Evolutionary conservation across 2,888 invertebrate species (phyloP).

Genomic region (Ryuthela nishihirai): DNA sequence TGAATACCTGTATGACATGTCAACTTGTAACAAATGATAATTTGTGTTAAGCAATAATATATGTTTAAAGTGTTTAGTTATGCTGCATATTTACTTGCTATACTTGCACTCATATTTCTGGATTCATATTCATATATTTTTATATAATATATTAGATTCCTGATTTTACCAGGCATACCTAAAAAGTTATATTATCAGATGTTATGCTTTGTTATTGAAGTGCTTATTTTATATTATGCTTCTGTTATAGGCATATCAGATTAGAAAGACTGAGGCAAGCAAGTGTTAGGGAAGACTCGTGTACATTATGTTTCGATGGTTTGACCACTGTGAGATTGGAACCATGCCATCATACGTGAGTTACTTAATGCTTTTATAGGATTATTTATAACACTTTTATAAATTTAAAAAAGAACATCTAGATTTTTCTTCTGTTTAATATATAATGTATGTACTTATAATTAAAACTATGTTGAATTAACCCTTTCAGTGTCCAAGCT

Average conservation of each 20-base stretch:
- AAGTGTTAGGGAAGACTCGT: constrained; percentile 75
- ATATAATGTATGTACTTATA: too few species aligned
- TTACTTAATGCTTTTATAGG: too few species aligned
- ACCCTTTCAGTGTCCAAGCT: too few species aligned
- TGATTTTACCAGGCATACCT: neutral
- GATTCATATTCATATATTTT: neutral
- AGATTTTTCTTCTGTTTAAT: too few species aligned
- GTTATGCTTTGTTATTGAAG: constrained; percentile 6
- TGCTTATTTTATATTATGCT: constrained; percentile 5
- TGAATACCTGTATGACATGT: too few species aligned
- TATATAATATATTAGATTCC: neutral
- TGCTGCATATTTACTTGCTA: neutral
- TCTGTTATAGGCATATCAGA: constrained; percentile 63
- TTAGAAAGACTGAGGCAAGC: constrained; percentile 68
- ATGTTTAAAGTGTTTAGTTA: too few species aligned
- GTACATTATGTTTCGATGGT: constrained; percentile 80
- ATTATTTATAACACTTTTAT: too few species aligned
- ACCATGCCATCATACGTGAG: constrained; percentile 81
- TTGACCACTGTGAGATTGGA: constrained; percentile 67
- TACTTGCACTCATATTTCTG: neutral
- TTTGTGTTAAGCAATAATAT: neutral
- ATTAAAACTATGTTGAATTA: too few species aligned
- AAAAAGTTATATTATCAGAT: too few species aligned
- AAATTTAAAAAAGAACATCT: too few species aligned
- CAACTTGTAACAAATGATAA: neutral